Percentiles rank a stretch among this genome's conserved stretches.
phyloP scores from a whole-genome alignment of 2,113 vertebrate species.

The Campylomormyrus tamandua region DNA sequence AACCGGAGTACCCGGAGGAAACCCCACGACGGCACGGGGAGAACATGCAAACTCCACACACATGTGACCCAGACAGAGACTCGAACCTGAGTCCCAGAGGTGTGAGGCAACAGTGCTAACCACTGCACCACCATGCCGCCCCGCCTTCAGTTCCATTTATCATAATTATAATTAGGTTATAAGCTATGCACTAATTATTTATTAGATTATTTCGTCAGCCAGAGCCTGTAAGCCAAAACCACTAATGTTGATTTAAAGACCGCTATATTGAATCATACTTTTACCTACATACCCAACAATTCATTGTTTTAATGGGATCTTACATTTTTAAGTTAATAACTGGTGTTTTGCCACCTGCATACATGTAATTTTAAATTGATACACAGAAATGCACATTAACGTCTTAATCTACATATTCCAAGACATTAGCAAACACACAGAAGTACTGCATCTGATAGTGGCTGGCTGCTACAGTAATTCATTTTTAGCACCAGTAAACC shows the following conservation, averaged over 20 bases:
- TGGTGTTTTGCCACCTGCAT: not conserved
- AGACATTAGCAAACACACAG: not conserved
- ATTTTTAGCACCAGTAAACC: not conserved
- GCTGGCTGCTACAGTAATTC: not conserved
- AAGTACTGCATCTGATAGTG: not conserved
- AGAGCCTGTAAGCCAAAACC: not conserved
- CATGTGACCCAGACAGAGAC: too few relatives aligned
- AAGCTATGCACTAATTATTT: not conserved
- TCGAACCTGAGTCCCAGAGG: too few relatives aligned
- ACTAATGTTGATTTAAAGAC: not conserved
- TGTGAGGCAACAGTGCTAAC: too few relatives aligned
- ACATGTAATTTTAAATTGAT: not conserved
- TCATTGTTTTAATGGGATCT: not conserved
- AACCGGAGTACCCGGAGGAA: too few relatives aligned
- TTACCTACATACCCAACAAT: not conserved
- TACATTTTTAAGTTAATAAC: not conserved
- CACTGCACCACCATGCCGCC: too few relatives aligned
- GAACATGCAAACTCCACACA: too few relatives aligned
- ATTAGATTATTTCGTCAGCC: not conserved
- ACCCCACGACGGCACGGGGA: too few relatives aligned
- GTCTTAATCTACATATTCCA: not conserved
- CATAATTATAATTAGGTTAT: not conserved
- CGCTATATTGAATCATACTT: not conserved
- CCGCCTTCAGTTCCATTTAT: not conserved
- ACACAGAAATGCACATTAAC: not conserved